phyloP scores from a whole-genome alignment of 1,140 invertebrate species.

The silkworm (Bombyx mori) region DNA sequence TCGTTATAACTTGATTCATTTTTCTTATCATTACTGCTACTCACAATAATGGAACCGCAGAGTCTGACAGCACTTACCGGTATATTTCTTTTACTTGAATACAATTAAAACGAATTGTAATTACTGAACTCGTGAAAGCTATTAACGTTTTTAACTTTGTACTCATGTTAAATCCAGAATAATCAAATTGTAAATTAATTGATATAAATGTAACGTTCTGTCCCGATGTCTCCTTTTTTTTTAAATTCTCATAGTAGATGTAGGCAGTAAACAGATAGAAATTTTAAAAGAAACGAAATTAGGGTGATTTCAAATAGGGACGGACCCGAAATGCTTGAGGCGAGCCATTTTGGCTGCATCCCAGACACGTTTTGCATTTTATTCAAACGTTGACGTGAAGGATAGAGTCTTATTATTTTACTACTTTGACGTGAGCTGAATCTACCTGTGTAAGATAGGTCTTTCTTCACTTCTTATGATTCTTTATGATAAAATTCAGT shows the following conservation, averaged over 20 bases:
- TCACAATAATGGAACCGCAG: background rate
- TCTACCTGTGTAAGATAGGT: slow-evolving; percentile 24
- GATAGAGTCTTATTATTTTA: slow-evolving; percentile 70
- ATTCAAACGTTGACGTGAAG: slow-evolving; percentile 67
- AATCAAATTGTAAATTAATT: too few relatives aligned
- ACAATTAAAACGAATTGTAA: background rate
- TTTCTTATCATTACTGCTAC: background rate
- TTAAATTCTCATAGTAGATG: too few relatives aligned
- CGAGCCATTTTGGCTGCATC: slow-evolving; percentile 52
- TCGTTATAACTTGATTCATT: background rate
- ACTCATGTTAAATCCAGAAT: too few relatives aligned
- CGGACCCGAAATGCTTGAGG: slow-evolving; percentile 1
- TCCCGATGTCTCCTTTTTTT: too few relatives aligned
- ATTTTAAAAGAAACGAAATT: background rate
- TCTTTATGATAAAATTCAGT: too few relatives aligned
- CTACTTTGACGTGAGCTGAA: slow-evolving; percentile 59
- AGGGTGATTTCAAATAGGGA: background rate
- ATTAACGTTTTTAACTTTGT: too few relatives aligned
- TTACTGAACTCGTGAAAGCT: too few relatives aligned
- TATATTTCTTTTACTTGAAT: background rate
- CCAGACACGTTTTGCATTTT: slow-evolving; percentile 66
- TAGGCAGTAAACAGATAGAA: background rate
- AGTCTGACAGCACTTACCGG: too few relatives aligned
- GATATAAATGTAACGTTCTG: too few relatives aligned
- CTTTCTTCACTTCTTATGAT: too few relatives aligned